Percentiles rank a stretch among this genome's conserved stretches.
Conservation (phyloP, 2,797 vertebrate genomes). For the Ciconia nigra region DNA sequence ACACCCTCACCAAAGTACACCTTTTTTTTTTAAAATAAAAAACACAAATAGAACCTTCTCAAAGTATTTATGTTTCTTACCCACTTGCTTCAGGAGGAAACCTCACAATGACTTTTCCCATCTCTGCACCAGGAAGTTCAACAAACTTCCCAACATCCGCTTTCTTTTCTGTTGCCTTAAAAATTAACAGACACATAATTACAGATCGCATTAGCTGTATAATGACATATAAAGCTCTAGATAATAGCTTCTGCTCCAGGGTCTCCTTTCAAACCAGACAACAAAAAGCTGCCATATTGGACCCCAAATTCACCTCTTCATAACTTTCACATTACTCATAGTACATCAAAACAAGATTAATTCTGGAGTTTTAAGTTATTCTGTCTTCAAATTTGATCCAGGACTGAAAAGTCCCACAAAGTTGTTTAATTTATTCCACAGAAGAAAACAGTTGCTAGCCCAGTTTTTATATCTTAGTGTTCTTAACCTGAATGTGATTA, state of each 20-base stretch:
- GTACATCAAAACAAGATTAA: neutral
- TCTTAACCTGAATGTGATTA: neutral
- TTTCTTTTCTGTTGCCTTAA: constrained; percentile 88
- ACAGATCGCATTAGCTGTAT: neutral
- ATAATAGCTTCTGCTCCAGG: neutral
- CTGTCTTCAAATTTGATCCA: neutral
- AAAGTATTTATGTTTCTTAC: constrained; percentile 74
- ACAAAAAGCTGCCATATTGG: neutral
- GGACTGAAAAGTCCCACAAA: neutral
- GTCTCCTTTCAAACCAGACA: neutral
- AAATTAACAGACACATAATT: neutral
- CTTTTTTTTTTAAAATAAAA: neutral
- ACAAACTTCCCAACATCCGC: constrained; percentile 94
- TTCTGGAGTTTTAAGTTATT: neutral
- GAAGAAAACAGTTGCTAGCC: neutral
- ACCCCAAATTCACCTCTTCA: neutral
- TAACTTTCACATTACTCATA: neutral
- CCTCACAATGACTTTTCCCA: constrained; percentile 96
- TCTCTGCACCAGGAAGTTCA: constrained; percentile 95
- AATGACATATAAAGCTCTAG: neutral
- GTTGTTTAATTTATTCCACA: neutral
- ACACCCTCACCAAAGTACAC: neutral
- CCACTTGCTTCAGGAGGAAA: constrained; percentile 98
- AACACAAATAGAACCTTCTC: neutral
- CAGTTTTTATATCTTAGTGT: neutral